Evolutionary conservation across 2,113 vertebrate species (phyloP), one percentile per base, ranked within the genome.

Genomic region (Pachypanchax playfairii): DNA sequence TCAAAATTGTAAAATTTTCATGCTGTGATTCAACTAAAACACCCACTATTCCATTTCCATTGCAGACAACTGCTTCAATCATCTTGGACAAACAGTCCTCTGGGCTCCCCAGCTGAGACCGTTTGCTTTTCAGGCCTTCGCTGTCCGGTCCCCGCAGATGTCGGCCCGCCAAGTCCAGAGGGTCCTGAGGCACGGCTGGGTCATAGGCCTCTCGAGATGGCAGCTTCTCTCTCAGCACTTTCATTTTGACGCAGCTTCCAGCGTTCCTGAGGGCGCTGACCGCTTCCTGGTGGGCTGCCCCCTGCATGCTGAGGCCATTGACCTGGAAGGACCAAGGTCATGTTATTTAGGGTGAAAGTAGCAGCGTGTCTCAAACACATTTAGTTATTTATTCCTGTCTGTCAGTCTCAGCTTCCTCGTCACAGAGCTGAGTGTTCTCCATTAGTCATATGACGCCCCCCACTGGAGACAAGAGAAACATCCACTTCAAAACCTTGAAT

Each of bases 231-330:
- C 91, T 77, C 33, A 92, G 62, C 4, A 93, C 86, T 70, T 85
- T 89, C 74, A 93, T 84, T 50, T 76, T 87, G 25, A 93, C 86
- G 53, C 89, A 91, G 73, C 83, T 89, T 51, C 91, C 89, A 3
- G 91, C 91, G 53, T 86, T 92, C 70, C 85, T 87, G 47, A 93
- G 85, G 38, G 89, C 77, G 1, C 74, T 72, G 52, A 93, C 90
- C 0, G 92, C 91, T 35, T 90, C 82, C 0, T 90, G 87, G 78
- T 93, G 91, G 47, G 85, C 87, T 12, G 73, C 88, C 11, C 80
- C 70, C 49, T 83, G 87, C 87, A 92, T 79, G 70, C 73, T 67
- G 41, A 88, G 57, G n/a, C 90, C 87, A 12, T 92, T 90, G 66
- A 93, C 92, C 92, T 93, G 68, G 14, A 73, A 46, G 63, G 36